Conservation (phyloP, 2,797 vertebrate species). For the Paratrypauchen microcephalus region DNA sequence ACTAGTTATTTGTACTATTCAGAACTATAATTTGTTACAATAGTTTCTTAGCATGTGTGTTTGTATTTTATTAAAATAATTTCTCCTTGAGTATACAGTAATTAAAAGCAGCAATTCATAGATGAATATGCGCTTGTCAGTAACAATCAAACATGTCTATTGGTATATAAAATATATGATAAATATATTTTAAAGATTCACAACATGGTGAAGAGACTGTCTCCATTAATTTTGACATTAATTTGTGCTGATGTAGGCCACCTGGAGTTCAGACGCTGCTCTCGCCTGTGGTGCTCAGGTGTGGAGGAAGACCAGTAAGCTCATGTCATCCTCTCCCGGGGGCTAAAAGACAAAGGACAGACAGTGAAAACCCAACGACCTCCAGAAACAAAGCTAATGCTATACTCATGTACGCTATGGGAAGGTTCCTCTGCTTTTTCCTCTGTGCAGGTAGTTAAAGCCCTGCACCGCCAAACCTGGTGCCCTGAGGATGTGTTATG, state of each 20-base stretch:
- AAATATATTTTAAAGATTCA: background rate
- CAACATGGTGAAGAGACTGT: background rate
- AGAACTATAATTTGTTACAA: too few relatives aligned
- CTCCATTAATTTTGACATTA: background rate
- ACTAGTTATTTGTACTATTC: too few relatives aligned
- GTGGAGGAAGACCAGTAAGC: slow-evolving; percentile 70
- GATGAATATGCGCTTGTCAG: background rate
- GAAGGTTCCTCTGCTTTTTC: slow-evolving; percentile 33
- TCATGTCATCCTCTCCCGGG: slow-evolving; percentile 70
- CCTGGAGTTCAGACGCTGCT: slow-evolving; percentile 66
- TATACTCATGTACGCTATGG: slow-evolving; percentile 37
- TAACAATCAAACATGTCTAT: background rate
- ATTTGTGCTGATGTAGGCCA: slow-evolving; percentile 35
- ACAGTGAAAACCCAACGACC: slow-evolving; percentile 70
- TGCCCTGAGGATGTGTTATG: slow-evolving; percentile 76
- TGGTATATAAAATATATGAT: background rate
- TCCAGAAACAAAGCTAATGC: slow-evolving; percentile 43
- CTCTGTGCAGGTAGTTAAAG: slow-evolving; percentile 54
- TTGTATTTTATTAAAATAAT: too few relatives aligned
- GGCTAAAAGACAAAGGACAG: slow-evolving; percentile 77
- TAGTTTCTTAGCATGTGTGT: too few relatives aligned
- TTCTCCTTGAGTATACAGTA: too few relatives aligned
- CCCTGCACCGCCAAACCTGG: slow-evolving; percentile 50
- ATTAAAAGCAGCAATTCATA: too few relatives aligned
- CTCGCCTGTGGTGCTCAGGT: slow-evolving; percentile 74